Conservation (phyloP, 2,113 vertebrate genomes). For the Brachypodius melanocephalos region DNA sequence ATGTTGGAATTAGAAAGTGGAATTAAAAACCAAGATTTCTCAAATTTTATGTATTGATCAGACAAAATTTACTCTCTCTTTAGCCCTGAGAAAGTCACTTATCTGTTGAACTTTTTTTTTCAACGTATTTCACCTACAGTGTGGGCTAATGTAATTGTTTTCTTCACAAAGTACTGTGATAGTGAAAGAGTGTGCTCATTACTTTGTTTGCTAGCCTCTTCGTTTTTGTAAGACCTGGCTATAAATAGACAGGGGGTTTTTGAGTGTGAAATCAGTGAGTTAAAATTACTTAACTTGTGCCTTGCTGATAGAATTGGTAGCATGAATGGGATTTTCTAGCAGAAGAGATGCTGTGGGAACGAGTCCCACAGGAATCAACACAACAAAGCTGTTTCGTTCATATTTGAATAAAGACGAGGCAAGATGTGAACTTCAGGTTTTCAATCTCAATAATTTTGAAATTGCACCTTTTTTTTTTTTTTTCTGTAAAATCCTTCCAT, state of each 20-base stretch:
- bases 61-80: not conserved
- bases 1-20: not conserved
- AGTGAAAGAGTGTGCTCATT: not conserved
- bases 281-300: not conserved
- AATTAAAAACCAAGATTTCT: not conserved
- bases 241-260: not conserved
- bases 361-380: not conserved
- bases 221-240: not conserved
- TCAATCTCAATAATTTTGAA: not conserved
- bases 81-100: not conserved
- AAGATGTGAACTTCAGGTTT: not conserved
- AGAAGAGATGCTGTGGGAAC: not conserved
- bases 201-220: not conserved
- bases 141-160: not conserved
- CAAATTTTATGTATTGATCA: not conserved
- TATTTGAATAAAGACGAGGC: not conserved
- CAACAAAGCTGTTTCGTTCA: not conserved
- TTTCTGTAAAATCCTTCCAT: not conserved
- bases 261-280: not conserved
- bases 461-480: not conserved
- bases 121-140: not conserved
- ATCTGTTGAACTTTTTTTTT: not conserved
- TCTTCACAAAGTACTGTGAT: not conserved
- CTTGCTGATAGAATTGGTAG: not conserved
- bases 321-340: not conserved